Conservation (phyloP, 2,888 invertebrate species). For the Dynastes grantii region DNA sequence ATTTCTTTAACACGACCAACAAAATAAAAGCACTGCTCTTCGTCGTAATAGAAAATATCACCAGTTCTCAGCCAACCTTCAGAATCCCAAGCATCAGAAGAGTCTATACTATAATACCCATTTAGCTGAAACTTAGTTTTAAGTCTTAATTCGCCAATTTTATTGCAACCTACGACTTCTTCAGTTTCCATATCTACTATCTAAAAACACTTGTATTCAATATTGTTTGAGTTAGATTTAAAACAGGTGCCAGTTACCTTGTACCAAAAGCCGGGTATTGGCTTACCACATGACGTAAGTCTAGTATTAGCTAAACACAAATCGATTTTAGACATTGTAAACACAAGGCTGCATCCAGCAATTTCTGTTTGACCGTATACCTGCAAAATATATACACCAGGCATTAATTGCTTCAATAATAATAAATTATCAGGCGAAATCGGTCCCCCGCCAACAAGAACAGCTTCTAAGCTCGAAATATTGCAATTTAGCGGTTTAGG, state of each 20-base stretch:
- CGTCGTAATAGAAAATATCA: slow-evolving; percentile 73
- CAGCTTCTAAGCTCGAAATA: slow-evolving; percentile 60
- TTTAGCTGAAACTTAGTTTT: slow-evolving; percentile 67
- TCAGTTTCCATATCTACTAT: slow-evolving; percentile 66
- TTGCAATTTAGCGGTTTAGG: slow-evolving; percentile 64
- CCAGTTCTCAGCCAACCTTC: slow-evolving; percentile 73
- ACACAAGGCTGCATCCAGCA: slow-evolving; percentile 56
- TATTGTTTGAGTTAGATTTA: background rate
- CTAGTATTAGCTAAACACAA: slow-evolving; percentile 43
- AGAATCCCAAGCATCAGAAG: slow-evolving; percentile 68
- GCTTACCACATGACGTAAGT: slow-evolving; percentile 57
- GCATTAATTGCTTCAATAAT: slow-evolving; percentile 1
- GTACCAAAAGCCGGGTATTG: slow-evolving; percentile 59
- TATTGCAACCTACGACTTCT: slow-evolving; percentile 68
- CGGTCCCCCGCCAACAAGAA: slow-evolving; percentile 62
- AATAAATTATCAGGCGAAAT: slow-evolving; percentile 57
- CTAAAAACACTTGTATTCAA: slow-evolving; percentile 62
- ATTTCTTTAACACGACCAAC: slow-evolving; percentile 73
- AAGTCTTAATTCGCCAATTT: slow-evolving; percentile 73
- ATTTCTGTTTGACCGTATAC: slow-evolving; percentile 68
- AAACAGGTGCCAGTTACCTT: slow-evolving; percentile 17
- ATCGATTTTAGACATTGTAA: slow-evolving; percentile 7
- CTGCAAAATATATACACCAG: background rate
- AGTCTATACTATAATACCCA: slow-evolving; percentile 72
- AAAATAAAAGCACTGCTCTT: slow-evolving; percentile 70